Evolutionary conservation across 2,888 invertebrate species (phyloP), one percentile per base, ranked within the genome.

Genomic region (Electrophaes corylata): DNA sequence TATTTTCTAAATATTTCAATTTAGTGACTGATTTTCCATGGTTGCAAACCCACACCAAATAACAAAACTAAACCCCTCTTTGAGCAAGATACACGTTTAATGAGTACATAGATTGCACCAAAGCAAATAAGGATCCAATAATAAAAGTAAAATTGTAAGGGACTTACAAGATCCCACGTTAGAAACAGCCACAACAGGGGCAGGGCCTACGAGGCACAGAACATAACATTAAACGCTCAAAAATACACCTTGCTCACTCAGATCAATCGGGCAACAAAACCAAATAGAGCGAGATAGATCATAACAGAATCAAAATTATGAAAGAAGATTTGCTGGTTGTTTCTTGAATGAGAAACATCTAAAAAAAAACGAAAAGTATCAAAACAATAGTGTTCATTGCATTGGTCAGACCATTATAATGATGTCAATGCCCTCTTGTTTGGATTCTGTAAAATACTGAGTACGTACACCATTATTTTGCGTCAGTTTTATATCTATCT

Each of bases 111-210:
- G 16, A 39, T 39, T 26, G 39, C 41, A 46, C 41, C 41, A 54
- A 61, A 59, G 55, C 55, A 33, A 53, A 56, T 6, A 26, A 47
- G 50, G 55, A 50, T 14, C 39, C 58, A 63, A 66, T 70, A 76
- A 78, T 74, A 75, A 77, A 74, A 76, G 76, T 74, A 75, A n/a
- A 75, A 71, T 72, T 62, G 58, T 62, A 37, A 75, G 91, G 89
- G 83, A 91, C 91, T 91, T 90, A 91, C 91, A 74, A 91, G 81
- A 86, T 91, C 91, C 91, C 91, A 91, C 73, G 91, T 90, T 78
- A 91, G 91, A 85, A 91, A 88, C 91, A 88, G 91, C 91, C 90
- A 91, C 87, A 89, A 91, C 89, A 91, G 85, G 86, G 91, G 90
- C 75, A 83, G 86, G 76, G 86, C 88, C 91, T 91, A 90, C 69